Conservation (phyloP, 2,797 vertebrate species). For the Tragelaphus oryx region DNA sequence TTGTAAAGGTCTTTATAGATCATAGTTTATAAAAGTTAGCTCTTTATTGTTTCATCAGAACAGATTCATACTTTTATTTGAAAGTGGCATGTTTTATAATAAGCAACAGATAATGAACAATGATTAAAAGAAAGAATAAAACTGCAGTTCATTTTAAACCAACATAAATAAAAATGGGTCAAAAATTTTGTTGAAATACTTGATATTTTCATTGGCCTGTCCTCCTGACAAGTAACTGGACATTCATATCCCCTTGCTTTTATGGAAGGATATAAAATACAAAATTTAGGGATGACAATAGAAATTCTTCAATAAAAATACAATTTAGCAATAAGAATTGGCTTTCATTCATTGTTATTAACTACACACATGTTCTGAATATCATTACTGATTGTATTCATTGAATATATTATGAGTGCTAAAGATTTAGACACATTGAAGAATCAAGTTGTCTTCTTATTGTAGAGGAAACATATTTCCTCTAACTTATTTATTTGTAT, state of each 20-base stretch:
- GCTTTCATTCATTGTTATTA: background rate
- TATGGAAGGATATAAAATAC: background rate
- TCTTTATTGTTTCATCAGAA: constrained; percentile 65
- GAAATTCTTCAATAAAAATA: background rate
- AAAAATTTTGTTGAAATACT: background rate
- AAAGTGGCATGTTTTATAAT: constrained; percentile 47
- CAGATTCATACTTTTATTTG: constrained; percentile 61
- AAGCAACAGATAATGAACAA: constrained; percentile 63
- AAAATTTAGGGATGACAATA: background rate
- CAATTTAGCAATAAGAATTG: background rate
- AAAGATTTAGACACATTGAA: background rate
- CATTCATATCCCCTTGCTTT: background rate
- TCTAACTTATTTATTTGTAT: background rate
- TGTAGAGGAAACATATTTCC: background rate
- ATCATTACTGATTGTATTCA: background rate
- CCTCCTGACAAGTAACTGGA: background rate
- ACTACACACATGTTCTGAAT: background rate
- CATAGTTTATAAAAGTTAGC: constrained; percentile 42
- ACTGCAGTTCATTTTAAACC: constrained; percentile 34
- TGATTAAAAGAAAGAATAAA: constrained; percentile 15
- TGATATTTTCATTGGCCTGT: background rate
- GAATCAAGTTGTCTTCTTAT: background rate
- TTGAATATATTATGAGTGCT: background rate
- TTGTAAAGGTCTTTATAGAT: constrained; percentile 58
- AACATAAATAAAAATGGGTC: constrained; percentile 48